Base-by-base conservation (phyloP, 1,140 invertebrate genomes). In the Druon quercuslanigerum region DNA sequence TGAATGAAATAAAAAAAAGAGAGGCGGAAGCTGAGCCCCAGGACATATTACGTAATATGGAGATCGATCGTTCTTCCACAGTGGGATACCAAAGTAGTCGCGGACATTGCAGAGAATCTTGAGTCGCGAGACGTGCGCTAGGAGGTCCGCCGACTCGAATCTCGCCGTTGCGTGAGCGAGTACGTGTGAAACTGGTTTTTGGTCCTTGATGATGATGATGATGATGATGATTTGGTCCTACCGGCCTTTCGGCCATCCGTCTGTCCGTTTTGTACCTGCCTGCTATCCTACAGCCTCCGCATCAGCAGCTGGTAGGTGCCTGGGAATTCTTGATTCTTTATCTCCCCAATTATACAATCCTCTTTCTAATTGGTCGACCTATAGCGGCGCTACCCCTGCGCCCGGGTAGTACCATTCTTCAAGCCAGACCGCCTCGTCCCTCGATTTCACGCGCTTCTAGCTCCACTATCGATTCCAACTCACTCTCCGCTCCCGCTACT, bases 251-350 rank as follows among this genome's bases (percentile, higher is more conserved):
- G 77, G 78, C 77, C 78, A 70, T 70, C 52, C 74, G 79, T 77
- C 56, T 75, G 71, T 73, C 71, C 54, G 74, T 79, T 78, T 76
- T 54, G 14, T 74, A 70, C 72, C 75, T 56, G 60, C 60, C 25
- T 16, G 25, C 3, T 20, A 50, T 74, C 73, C 73, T 57, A 73
- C 52, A 76, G 71, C 54, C 51, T 51, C 74, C 56, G 78, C 77
- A 77, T 76, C 81, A 79, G 87, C 87, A 86, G 87, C 84, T 87
- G 87, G 85, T 85, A 84, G 85, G 84, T 88, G 85, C 87, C 84
- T 88, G 87, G 87, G 87, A 87, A 88, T 85, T 81, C 83, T 85
- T 81, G 81, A 83, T 84, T 85, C 84, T 86, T 86, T 83, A 86
- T 84, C 85, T 83, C 81, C 82, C 82, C 85, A 87, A 87, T 87